phyloP scores from a whole-genome alignment of 2,797 vertebrate species.

The Channa striata region DNA sequence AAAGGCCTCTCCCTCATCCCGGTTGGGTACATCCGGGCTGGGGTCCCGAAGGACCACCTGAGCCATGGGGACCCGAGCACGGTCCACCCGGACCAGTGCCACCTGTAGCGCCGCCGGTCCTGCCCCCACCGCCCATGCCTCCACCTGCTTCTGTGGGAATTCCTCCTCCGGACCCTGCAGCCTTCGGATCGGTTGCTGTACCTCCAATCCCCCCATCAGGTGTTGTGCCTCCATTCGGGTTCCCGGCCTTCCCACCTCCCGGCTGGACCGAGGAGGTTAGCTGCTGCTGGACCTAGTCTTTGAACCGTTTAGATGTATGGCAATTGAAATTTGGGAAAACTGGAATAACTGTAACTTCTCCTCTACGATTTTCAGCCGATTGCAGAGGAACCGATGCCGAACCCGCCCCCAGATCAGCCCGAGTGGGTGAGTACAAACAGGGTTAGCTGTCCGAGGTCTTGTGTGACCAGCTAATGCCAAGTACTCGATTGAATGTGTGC shows the following conservation, averaged over 20 bases:
- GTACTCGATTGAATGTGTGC: no score
- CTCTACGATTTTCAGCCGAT: conserved; percentile 33
- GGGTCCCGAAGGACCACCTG: conserved; percentile 28
- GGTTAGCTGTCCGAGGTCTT: neutral
- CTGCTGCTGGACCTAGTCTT: no score
- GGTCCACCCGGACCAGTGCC: conserved; percentile 4
- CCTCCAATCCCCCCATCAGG: conserved; percentile 35
- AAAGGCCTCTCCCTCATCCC: conserved; percentile 3
- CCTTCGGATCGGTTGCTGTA: neutral
- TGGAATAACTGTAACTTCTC: neutral
- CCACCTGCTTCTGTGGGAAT: conserved; percentile 4
- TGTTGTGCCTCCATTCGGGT: conserved; percentile 21
- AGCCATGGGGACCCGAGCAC: conserved; percentile 41
- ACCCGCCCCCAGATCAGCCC: conserved; percentile 71
- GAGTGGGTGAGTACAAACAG: conserved; percentile 71
- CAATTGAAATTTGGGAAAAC: no score
- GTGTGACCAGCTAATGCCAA: no score
- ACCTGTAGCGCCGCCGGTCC: neutral
- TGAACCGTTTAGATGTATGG: no score
- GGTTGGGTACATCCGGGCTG: conserved; percentile 37
- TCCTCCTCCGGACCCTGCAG: conserved; percentile 40
- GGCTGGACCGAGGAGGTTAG: conserved; percentile 69
- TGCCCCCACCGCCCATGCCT: neutral
- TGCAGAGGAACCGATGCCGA: conserved; percentile 55
- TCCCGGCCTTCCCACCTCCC: conserved; percentile 36